Conservation (phyloP, 2,113 vertebrate genomes). For the Ctenomys sociabilis region DNA sequence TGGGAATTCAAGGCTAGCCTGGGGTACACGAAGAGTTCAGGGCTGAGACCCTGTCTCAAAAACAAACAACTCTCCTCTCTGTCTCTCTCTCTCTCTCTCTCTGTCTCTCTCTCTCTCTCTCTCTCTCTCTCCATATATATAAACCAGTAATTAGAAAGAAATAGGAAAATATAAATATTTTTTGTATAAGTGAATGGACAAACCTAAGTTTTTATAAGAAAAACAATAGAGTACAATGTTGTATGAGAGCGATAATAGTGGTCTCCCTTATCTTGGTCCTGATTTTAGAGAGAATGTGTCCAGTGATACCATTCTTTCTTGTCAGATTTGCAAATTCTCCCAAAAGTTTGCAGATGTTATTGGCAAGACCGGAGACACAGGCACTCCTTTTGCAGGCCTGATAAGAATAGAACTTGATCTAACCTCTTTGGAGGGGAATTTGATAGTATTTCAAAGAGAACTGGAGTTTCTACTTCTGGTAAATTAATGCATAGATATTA, state of each 20-base stretch:
- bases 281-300: neutral
- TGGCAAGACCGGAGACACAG: neutral
- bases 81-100: too few species aligned
- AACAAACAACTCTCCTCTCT: neutral
- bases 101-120: too few species aligned
- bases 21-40: too few species aligned
- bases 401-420: neutral
- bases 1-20: neutral
- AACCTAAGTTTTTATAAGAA: neutral
- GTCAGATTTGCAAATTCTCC: neutral
- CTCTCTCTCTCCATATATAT: neutral
- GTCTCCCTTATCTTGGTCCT: neutral
- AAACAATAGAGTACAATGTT: neutral
- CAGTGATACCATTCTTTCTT: neutral
- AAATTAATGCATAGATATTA: neutral
- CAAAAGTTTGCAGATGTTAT: neutral
- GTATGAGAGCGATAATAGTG: neutral
- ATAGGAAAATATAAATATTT: neutral
- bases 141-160: neutral
- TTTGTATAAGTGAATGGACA: neutral
- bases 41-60: neutral
- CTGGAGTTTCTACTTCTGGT: neutral
- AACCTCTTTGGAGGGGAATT: neutral
- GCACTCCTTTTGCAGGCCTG: neutral
- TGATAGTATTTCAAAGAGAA: slow-evolving; percentile 10